Conservation (phyloP, 2,888 invertebrate genomes). For the Drosophila austrosaltans region DNA sequence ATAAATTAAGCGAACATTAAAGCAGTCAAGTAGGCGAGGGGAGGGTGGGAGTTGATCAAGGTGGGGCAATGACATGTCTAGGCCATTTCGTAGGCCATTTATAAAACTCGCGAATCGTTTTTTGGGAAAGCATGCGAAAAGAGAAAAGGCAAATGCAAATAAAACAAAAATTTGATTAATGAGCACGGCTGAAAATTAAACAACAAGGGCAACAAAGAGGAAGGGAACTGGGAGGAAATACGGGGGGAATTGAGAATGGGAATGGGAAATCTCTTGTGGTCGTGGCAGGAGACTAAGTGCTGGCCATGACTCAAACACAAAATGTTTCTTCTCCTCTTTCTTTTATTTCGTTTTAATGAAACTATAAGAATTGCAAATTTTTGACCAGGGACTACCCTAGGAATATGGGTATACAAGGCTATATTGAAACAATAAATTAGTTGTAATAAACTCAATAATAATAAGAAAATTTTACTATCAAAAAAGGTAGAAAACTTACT, state of each 20-base stretch:
- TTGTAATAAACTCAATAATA: too few relatives aligned
- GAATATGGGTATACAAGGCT: not conserved
- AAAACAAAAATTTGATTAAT: constrained; percentile 61
- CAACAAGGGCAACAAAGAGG: constrained; percentile 19
- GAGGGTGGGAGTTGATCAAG: not conserved
- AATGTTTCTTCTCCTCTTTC: not conserved
- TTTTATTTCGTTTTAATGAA: not conserved
- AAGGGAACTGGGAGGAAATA: not conserved
- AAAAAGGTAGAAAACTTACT: too few relatives aligned
- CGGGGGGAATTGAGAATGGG: not conserved
- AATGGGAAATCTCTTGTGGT: not conserved
- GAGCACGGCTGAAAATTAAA: constrained; percentile 43
- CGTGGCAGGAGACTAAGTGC: constrained; percentile 9
- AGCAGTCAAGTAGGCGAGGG: not conserved
- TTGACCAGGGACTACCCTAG: not conserved
- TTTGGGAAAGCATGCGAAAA: constrained; percentile 10
- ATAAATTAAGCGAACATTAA: constrained; percentile 46
- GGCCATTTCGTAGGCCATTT: constrained; percentile 58
- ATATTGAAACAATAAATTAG: not conserved
- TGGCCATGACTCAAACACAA: constrained; percentile 3
- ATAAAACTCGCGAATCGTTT: constrained; percentile 39
- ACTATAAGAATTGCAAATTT: constrained; percentile 7
- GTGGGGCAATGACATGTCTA: constrained; percentile 37
- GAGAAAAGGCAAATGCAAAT: constrained; percentile 40
- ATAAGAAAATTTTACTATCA: too few relatives aligned